Evolutionary conservation across 2,797 vertebrate genomes (phyloP), one percentile per base, ranked within the genome.

Genomic region (Phylloscopus collybita): DNA sequence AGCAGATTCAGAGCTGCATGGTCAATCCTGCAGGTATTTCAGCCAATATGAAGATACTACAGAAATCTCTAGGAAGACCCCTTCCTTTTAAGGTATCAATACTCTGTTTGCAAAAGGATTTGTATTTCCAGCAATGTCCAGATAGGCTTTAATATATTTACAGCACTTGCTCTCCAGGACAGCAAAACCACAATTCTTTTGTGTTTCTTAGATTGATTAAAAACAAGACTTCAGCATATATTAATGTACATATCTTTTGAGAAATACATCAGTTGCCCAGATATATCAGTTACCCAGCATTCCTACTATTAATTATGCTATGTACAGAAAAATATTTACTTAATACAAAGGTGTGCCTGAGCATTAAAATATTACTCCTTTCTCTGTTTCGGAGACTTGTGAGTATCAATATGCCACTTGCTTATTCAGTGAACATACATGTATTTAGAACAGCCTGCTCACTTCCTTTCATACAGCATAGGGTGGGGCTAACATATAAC

Each of bases 11-110:
- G 97, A 98, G 95, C 36, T 98, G 98, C 42, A 97, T 99, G 66
- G 98, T 98, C 73, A 98, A 96, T 79, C 98, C 98, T 0, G 93
- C 97, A 72, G 97, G 98, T 57, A 84, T 97, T 75, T 98, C 98
- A 60, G 91, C 97, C 11, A 98, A 97, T 80, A 88, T 99, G 83
- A 99, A 99, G 96, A 98, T 98, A 92, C 96, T 99, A 69, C 99
- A 99, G 97, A 99, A 99, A 80, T 98, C 97, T 44, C 96, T 99
- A 51, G 99, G 99, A 67, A 99, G 98, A 96, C 98, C 99, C 3
- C 97, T 99, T 90, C 99, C 99, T 12, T 99, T 99, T 96, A 99
- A 99, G 99, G 99, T 99, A 96, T 29, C 10, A 4, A 3, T 81
- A 51, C 8, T 69, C 36, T 7, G 9, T 84, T 72, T 89, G 67